phyloP scores from a whole-genome alignment of 2,113 vertebrate species.

The Elgaria multicarinata region DNA sequence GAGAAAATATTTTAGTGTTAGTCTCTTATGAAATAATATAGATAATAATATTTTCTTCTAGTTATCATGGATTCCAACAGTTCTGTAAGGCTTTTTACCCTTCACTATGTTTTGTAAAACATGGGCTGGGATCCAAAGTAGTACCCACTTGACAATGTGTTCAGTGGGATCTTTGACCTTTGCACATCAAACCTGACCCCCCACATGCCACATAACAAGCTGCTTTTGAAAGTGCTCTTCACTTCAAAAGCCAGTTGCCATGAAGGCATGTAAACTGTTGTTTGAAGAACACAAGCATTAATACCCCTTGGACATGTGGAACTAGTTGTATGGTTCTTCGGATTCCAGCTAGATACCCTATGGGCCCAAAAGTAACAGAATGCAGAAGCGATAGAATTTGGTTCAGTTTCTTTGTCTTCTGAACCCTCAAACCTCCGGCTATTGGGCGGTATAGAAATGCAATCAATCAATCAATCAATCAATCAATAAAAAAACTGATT shows the following conservation, averaged over 20 bases:
- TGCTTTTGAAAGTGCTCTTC: not conserved
- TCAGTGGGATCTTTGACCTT: not conserved
- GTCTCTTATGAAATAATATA: not conserved
- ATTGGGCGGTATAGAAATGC: no score
- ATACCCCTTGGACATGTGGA: not conserved
- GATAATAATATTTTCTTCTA: not conserved
- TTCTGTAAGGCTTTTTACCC: not conserved
- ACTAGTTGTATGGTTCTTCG: not conserved
- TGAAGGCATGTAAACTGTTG: no score
- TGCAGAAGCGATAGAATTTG: no score
- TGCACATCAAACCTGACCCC: not conserved
- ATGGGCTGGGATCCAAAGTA: not conserved
- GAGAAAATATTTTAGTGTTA: slow-evolving; percentile 11
- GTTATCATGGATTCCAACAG: not conserved
- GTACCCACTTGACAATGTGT: not conserved
- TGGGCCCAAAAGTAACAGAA: not conserved
- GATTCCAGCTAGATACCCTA: not conserved
- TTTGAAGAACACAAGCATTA: not conserved
- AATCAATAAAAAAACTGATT: no score
- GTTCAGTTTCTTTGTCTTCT: no score
- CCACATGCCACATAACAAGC: not conserved
- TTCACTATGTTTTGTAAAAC: not conserved
- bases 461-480: no score
- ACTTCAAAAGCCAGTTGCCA: not conserved
- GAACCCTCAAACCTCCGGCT: no score